phyloP scores from a whole-genome alignment of 2,113 vertebrate genomes.

The Cheilinus undulatus region DNA sequence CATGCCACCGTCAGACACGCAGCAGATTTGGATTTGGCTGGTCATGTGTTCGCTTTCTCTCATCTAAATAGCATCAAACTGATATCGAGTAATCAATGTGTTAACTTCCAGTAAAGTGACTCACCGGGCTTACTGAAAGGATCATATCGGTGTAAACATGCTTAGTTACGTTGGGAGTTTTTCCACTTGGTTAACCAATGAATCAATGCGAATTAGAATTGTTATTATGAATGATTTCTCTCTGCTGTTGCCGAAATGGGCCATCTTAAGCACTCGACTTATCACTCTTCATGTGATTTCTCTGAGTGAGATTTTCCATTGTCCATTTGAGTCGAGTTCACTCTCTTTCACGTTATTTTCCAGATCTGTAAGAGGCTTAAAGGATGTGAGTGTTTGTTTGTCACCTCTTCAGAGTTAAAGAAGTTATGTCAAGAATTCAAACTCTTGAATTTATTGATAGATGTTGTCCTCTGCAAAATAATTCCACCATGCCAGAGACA shows the following conservation, averaged over 20 bases:
- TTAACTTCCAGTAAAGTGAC: not conserved
- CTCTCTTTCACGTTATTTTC: slow-evolving; percentile 45
- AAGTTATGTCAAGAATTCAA: slow-evolving; percentile 4
- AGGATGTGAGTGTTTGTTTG: slow-evolving; percentile 40
- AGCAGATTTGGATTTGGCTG: slow-evolving; percentile 48
- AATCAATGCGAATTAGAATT: not conserved
- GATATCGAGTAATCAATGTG: not conserved
- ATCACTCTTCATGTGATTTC: slow-evolving; percentile 47
- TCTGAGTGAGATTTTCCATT: slow-evolving; percentile 48
- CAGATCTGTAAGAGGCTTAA: slow-evolving; percentile 66
- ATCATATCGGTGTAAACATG: not conserved
- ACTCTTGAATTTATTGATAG: not conserved
- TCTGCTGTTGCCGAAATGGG: not conserved
- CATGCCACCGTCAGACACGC: slow-evolving; percentile 33
- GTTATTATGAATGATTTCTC: not conserved
- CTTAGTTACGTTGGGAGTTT: not conserved
- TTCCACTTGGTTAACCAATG: not conserved
- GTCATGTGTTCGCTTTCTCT: slow-evolving; percentile 25
- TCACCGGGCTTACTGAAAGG: not conserved
- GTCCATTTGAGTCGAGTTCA: slow-evolving; percentile 32
- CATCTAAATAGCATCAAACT: not conserved
- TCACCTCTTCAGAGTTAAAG: slow-evolving; percentile 32
- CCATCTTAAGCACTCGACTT: slow-evolving; percentile 19
- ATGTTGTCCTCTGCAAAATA: not conserved
- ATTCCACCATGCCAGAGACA: not conserved